Evolutionary conservation across 2,888 invertebrate genomes (phyloP).

Genomic region (Drosophila aldrichi): DNA sequence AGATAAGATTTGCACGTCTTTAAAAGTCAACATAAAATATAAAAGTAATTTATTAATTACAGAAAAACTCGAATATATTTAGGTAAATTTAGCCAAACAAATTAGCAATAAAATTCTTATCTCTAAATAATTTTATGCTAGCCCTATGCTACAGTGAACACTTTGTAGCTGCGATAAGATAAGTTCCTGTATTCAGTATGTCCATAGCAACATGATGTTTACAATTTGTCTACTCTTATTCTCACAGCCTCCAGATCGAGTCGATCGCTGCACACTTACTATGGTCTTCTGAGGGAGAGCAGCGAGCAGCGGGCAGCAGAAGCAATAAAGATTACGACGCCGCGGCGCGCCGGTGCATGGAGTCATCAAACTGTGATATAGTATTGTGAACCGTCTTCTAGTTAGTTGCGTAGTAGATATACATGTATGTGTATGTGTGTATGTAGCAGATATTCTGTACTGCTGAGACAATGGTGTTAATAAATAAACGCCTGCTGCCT

Average conservation of each 20-base stretch:
- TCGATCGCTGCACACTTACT: conserved; percentile 7
- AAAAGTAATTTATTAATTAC: conserved; percentile 4
- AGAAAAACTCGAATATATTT: not conserved
- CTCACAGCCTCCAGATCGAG: conserved; percentile 25
- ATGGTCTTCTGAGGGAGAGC: conserved; percentile 57
- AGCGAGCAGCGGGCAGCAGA: conserved; percentile 11
- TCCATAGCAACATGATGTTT: conserved; percentile 33
- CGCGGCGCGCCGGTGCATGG: conserved; percentile 23
- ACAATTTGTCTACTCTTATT: conserved; percentile 7
- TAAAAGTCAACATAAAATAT: not conserved
- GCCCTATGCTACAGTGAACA: conserved; percentile 17
- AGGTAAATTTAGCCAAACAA: not conserved
- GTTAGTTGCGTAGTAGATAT: not conserved
- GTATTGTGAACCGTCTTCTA: conserved; percentile 13
- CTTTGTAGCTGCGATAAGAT: conserved; percentile 40
- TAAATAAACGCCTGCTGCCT: conserved; percentile 90
- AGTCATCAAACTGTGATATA: conserved; percentile 66
- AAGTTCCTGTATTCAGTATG: not conserved
- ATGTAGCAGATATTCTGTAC: conserved; percentile 1
- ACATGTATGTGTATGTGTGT: not conserved
- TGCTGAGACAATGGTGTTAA: conserved; percentile 86
- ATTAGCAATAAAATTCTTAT: conserved; percentile 19
- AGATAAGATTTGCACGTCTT: conserved; percentile 42
- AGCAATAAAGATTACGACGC: conserved; percentile 42
- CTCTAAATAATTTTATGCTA: conserved; percentile 23